A percentile compares a stretch with the other conserved stretches of the same genome.
Evolutionary conservation across 2,113 vertebrate genomes (phyloP).

Genomic region (Myiagra hebetior): DNA sequence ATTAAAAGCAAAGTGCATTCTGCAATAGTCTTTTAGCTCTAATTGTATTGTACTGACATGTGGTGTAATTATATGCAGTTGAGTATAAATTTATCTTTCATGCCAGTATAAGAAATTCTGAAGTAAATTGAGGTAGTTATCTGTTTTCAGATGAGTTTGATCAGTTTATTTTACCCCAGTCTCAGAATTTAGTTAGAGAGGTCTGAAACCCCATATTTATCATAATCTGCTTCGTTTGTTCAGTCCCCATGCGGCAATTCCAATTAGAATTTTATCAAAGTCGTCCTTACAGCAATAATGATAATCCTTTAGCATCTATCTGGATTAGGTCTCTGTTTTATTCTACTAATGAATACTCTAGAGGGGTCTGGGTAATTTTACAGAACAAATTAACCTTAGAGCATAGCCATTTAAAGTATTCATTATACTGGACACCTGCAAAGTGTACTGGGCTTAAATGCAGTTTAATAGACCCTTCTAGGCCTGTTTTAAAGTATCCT

Average conservation of each 20-base stretch:
- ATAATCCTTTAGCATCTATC: slow-evolving; percentile 68
- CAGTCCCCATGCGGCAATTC: slow-evolving; percentile 27
- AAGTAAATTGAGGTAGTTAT: slow-evolving; percentile 32
- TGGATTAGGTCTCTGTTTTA: slow-evolving; percentile 65
- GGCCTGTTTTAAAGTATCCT: slow-evolving; percentile 49
- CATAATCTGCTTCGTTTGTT: slow-evolving; percentile 62
- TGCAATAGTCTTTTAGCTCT: slow-evolving; percentile 36
- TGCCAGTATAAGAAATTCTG: slow-evolving; percentile 39
- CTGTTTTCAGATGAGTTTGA: slow-evolving; percentile 29
- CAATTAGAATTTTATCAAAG: slow-evolving; percentile 68
- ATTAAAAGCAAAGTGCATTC: slow-evolving; percentile 12
- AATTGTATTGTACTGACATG: slow-evolving; percentile 46
- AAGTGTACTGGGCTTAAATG: slow-evolving; percentile 64
- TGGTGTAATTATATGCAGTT: slow-evolving; percentile 23
- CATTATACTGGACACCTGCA: slow-evolving; percentile 71
- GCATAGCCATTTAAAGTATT: slow-evolving; percentile 58
- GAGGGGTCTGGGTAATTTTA: slow-evolving; percentile 67
- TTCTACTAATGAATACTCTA: slow-evolving; percentile 73
- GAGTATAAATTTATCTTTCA: slow-evolving; percentile 45
- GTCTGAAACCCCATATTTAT: slow-evolving; percentile 44
- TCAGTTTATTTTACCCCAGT: slow-evolving; percentile 16
- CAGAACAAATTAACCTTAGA: slow-evolving; percentile 75
- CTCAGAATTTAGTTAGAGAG: slow-evolving; percentile 3
- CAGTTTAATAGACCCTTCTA: slow-evolving; percentile 66
- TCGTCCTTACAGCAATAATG: slow-evolving; percentile 54